Base-by-base conservation (phyloP, 2,888 invertebrate species). In the Laspeyria flexula region DNA sequence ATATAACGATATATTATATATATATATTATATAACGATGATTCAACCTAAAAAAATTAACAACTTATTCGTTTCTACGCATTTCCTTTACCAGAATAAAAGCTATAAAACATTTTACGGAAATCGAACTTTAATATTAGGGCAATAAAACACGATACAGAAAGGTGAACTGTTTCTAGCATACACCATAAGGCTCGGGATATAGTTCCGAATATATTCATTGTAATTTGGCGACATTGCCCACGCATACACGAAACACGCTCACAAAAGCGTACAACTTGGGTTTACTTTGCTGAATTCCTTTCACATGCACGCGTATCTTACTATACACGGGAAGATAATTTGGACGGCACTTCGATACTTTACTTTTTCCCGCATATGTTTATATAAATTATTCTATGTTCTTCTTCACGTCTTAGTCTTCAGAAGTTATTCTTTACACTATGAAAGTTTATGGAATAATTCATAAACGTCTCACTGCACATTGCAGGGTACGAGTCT, bases 201-300 rank as follows among this genome's bases (percentile, higher is more conserved):
- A 34, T 55, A 67, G 55, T 56, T 54, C 45, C 63, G 66, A 69
- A 67, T 66, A 73, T 73, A 67, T 60, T 43, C 54, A 49, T 52
- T 47, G 57, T 68, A 69, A 79, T 72, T 71, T 69, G 51, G 60
- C 56, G 65, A 73, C 71, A 69, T 65, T 55, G 40, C 70, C 62
- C 65, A 73, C 75, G 67, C 75, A 75, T 69, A 72, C 65, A 64
- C 16, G 18, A 29, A 35, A 44, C 55, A 43, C 30, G 46, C 42
- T 55, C 61, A 71, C 77, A 68, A 75, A 75, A 75, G 75, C 74
- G 55, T 73, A 74, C 64, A 70, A 77, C 71, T 79, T 65, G 73
- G 79, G 77, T 82, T 81, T 75, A 83, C 76, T 79, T 75, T 73
- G 75, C 71, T 71, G 67, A 80, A 83, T 81, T 83, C 84, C 83